These are phyloP conservation scores for Oophaga pumilio DNA, from an alignment of 2,113 vertebrate genomes.

Conservation along the genomic window DNA sequence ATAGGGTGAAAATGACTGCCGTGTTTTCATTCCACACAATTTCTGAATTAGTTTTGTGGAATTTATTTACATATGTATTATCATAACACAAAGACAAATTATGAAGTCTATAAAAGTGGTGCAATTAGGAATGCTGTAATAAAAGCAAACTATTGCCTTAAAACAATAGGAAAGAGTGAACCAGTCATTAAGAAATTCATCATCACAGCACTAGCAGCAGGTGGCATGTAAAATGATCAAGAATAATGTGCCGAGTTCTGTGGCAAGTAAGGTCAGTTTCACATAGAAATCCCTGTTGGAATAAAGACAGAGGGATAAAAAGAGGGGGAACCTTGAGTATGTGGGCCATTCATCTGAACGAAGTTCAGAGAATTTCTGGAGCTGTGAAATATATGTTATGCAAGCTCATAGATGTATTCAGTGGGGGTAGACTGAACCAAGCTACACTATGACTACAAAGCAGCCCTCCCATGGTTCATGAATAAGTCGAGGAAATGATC, in stretches of 20 bases:
- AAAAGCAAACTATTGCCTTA: slow-evolving; percentile 88
- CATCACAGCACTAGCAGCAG: slow-evolving; percentile 91
- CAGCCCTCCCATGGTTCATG: slow-evolving; percentile 98
- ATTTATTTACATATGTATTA: slow-evolving; percentile 51
- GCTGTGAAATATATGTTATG: slow-evolving; percentile 87
- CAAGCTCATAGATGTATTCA: slow-evolving; percentile 94
- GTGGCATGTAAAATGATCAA: slow-evolving; percentile 94
- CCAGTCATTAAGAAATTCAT: slow-evolving; percentile 95
- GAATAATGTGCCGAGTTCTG: slow-evolving; percentile 93
- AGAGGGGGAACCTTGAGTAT: slow-evolving; percentile 82
- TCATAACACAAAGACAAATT: slow-evolving; percentile 48
- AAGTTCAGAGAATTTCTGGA: slow-evolving; percentile 91
- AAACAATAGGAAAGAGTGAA: slow-evolving; percentile 90
- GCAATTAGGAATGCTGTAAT: slow-evolving; percentile 63
- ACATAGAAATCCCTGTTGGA: slow-evolving; percentile 93
- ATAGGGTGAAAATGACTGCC: slow-evolving; percentile 43
- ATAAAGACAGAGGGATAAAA: slow-evolving; percentile 61
- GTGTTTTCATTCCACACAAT: slow-evolving; percentile 49
- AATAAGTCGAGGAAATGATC: slow-evolving; percentile 99
- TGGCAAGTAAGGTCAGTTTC: slow-evolving; percentile 89
- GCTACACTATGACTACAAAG: slow-evolving; percentile 98
- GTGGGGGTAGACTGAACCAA: slow-evolving; percentile 87
- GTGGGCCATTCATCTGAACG: slow-evolving; percentile 90
- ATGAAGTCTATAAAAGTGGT: slow-evolving; percentile 38
- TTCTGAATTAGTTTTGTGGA: slow-evolving; percentile 45